Conservation (phyloP, 2,888 invertebrate species). For the Atherix ibis region DNA sequence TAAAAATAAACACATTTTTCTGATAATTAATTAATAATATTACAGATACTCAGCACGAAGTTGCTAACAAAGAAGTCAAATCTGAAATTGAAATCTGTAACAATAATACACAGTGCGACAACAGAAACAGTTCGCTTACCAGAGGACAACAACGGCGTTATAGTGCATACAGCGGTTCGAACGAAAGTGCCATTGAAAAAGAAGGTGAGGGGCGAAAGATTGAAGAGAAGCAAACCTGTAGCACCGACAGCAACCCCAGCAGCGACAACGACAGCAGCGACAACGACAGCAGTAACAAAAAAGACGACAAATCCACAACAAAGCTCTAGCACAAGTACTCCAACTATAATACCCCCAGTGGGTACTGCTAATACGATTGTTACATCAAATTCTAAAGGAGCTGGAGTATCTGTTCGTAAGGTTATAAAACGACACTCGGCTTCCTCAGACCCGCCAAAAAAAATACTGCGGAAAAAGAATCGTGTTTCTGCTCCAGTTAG, state of each 20-base stretch:
- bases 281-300: slow-evolving; percentile 14
- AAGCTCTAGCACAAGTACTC: slow-evolving; percentile 1
- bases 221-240: slow-evolving; percentile 14
- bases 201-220: slow-evolving; percentile 43
- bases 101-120: slow-evolving; percentile 79
- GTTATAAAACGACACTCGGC: slow-evolving; percentile 8
- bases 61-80: slow-evolving; percentile 64
- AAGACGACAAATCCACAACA: slow-evolving; percentile 1
- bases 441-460: slow-evolving; percentile 22
- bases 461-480: slow-evolving; percentile 32
- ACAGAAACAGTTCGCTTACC: slow-evolving; percentile 77
- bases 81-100: slow-evolving; percentile 70
- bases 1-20: too few relatives aligned
- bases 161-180: slow-evolving; percentile 73
- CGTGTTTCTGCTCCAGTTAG: slow-evolving; percentile 32
- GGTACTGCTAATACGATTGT: background rate
- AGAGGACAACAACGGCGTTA: slow-evolving; percentile 55
- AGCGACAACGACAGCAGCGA: slow-evolving; percentile 13
- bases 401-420: slow-evolving; percentile 5
- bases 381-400: slow-evolving; percentile 3
- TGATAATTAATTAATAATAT: too few relatives aligned
- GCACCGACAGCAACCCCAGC: slow-evolving; percentile 8
- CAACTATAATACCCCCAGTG: background rate
- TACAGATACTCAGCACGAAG: slow-evolving; percentile 62
- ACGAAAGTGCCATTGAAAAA: slow-evolving; percentile 77